These are phyloP conservation scores for Diadromus collaris DNA, from an alignment of 2,888 invertebrate genomes.

Conservation along the genomic window DNA sequence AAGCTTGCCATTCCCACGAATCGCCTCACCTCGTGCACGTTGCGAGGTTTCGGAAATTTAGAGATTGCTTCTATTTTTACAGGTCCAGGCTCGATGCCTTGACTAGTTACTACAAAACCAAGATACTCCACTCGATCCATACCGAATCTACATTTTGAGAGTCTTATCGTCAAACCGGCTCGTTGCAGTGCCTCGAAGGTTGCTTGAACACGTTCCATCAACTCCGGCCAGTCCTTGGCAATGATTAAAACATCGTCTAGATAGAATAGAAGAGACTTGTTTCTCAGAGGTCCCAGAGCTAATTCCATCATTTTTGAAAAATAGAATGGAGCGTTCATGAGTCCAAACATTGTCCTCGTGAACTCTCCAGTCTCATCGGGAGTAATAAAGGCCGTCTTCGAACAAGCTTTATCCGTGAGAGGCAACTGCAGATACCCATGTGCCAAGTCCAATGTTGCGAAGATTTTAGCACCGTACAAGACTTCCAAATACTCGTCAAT, in stretches of 20 bases:
- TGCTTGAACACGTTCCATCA: constrained; percentile 58
- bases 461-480: constrained; percentile 29
- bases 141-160: constrained; percentile 67
- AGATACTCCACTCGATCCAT: constrained; percentile 65
- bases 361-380: constrained; percentile 67
- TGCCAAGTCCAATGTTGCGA: constrained; percentile 45
- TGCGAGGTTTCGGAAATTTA: constrained; percentile 50
- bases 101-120: constrained; percentile 63
- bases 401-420: constrained; percentile 48
- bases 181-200: constrained; percentile 61
- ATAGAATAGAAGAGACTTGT: constrained; percentile 64
- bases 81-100: constrained; percentile 58
- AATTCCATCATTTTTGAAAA: constrained; percentile 64
- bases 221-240: constrained; percentile 61
- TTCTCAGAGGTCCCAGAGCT: constrained; percentile 58
- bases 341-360: constrained; percentile 67
- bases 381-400: constrained; percentile 63
- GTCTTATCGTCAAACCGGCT: constrained; percentile 67
- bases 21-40: constrained; percentile 44
- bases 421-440: constrained; percentile 61
- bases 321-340: constrained; percentile 68
- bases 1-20: constrained; percentile 45
- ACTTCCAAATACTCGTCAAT: constrained; percentile 56
- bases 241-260: constrained; percentile 70
- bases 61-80: constrained; percentile 60